These are phyloP conservation scores for Cossypha heuglini DNA, from an alignment of 2,797 vertebrate species.

Conservation along the genomic window DNA sequence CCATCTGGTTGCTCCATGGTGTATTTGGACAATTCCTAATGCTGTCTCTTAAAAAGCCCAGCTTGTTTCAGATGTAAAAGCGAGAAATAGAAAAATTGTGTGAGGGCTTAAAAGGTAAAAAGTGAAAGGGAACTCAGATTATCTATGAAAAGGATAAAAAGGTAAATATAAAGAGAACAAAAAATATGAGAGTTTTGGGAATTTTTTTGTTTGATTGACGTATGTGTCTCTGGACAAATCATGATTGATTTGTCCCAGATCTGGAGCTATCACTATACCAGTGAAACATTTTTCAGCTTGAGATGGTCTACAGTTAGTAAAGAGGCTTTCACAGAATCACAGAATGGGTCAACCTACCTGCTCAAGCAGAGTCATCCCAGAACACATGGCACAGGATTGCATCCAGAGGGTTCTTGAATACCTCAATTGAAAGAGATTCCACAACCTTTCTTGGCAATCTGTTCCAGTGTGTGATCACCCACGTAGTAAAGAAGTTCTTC, in stretches of 20 bases:
- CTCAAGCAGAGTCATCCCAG: neutral
- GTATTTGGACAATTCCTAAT: neutral
- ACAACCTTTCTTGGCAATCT: neutral
- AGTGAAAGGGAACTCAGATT: neutral
- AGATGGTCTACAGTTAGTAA: neutral
- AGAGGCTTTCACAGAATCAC: neutral
- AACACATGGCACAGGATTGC: neutral
- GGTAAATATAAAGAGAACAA: neutral
- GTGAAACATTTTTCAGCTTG: neutral
- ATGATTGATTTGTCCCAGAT: neutral
- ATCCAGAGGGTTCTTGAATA: neutral
- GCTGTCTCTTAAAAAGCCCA: neutral
- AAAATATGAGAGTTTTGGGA: neutral
- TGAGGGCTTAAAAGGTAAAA: neutral
- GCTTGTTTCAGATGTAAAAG: neutral
- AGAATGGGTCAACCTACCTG: neutral
- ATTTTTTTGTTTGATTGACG: neutral
- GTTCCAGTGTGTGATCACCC: neutral
- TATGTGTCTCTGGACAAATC: neutral
- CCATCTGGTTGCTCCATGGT: neutral
- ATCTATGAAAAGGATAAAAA: neutral
- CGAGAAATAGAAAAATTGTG: neutral
- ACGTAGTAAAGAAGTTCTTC: neutral
- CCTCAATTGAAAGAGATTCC: neutral
- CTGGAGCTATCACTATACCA: neutral